These are phyloP conservation scores for Enoplosus armatus DNA, from an alignment of 2,797 vertebrate species.

Conservation along the genomic window DNA sequence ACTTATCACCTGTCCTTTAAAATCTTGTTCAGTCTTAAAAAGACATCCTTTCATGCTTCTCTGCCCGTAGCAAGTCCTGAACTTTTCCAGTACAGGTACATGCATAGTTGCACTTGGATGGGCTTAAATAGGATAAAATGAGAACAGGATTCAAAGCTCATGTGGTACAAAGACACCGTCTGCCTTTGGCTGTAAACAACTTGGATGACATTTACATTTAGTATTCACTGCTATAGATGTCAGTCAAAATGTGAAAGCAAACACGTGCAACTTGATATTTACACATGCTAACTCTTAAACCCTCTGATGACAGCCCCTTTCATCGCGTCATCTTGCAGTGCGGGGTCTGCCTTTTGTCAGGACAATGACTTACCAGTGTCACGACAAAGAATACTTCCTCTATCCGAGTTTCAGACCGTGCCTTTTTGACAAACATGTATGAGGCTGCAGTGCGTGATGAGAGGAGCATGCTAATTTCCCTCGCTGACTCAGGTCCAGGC, in stretches of 20 bases:
- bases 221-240: not conserved
- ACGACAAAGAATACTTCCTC: constrained; percentile 4
- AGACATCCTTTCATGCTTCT: constrained; percentile 19
- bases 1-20: constrained; percentile 31
- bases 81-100: not conserved
- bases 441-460: not conserved
- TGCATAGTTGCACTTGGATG: not conserved
- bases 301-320: constrained; percentile 14
- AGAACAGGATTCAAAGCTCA: not conserved
- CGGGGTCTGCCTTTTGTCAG: constrained; percentile 21
- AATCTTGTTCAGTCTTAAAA: constrained; percentile 21
- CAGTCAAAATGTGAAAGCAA: constrained; percentile 11
- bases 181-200: constrained; percentile 13
- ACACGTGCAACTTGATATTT: constrained; percentile 41
- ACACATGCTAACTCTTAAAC: constrained; percentile 11
- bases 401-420: not conserved
- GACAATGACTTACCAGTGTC: constrained; percentile 8
- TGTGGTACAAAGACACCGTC: not conserved
- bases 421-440: constrained; percentile 47
- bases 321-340: not conserved
- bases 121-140: not conserved
- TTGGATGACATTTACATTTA: constrained; percentile 27
- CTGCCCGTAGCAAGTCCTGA: not conserved
- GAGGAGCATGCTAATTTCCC: constrained; percentile 26
- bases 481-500: constrained; percentile 57